Evolutionary conservation across 2,113 vertebrate genomes (phyloP), one percentile per base, ranked within the genome.

Genomic region (Argyrosomus japonicus): DNA sequence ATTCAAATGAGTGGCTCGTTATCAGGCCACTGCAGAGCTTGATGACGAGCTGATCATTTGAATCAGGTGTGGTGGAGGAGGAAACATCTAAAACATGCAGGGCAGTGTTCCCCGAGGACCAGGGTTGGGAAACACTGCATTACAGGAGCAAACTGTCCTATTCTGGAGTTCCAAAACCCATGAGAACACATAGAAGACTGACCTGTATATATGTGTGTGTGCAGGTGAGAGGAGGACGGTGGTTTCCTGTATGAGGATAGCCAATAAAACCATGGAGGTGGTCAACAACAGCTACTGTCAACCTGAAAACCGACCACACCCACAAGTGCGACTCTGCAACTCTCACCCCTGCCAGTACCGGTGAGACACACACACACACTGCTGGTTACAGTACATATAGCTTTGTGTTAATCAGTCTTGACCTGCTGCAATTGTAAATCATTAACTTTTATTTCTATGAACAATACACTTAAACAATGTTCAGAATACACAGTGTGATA

Each of bases 301-400:
- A 3, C 93, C 93, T 23, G 95, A 95, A 67, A 97, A 95, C 81
- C 95, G 95, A 21, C 97, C 97, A 0, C 94, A 93, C 56, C 96
- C 97, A 17, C 97, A 98, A 92, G 90, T 98, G 77, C 96, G 96
- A 67, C 95, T 71, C 68, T 99, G 98, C 94, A 98, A 99, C 92
- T 85, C 90, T 15, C 97, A 98, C 82, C 96, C 96, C 29, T 99
- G 98, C 93, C 97, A 97, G 87, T 97, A 97, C 91, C 91, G 97
- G 98, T 99, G 94, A 96, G 94, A 56, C 50, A 57, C 6, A 77
- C 69, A 80, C 63, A 62, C 45, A 54, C 27, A 21, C 14, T 48
- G 23, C 63, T 48, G 12, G 40, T 36, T 27, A 32, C 29, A 32
- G 5, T 32, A 32, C 29, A 32, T 32, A 32, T 5, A 32, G 29